phyloP scores from a whole-genome alignment of 2,888 invertebrate species.

The Pherbina coryleti region DNA sequence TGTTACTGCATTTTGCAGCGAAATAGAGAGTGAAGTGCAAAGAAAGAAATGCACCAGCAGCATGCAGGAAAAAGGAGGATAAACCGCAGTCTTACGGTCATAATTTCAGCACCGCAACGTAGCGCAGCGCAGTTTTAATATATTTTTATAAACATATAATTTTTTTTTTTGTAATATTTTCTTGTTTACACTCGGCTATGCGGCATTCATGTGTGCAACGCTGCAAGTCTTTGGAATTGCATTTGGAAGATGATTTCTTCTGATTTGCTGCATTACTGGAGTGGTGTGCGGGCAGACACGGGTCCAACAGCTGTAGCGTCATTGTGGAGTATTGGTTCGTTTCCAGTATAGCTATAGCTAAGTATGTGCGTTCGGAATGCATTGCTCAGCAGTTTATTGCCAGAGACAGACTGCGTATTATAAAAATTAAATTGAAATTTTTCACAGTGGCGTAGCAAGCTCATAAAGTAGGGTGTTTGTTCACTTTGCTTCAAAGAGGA shows the following conservation, averaged over 20 bases:
- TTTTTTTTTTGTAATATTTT: neutral
- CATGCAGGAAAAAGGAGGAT: neutral
- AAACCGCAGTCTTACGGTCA: neutral
- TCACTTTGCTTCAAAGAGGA: too few relatives aligned
- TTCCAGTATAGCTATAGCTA: neutral
- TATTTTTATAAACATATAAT: neutral
- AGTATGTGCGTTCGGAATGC: neutral
- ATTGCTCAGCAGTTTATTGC: neutral
- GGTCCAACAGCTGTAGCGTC: neutral
- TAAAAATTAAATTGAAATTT: neutral
- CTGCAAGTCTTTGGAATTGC: neutral
- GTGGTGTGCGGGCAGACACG: neutral
- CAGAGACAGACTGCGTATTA: neutral
- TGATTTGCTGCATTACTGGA: slow-evolving; percentile 10
- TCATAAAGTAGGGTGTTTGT: too few relatives aligned
- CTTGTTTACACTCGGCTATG: neutral
- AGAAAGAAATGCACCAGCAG: neutral
- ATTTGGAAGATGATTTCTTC: slow-evolving; percentile 18
- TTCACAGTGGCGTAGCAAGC: neutral
- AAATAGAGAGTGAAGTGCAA: slow-evolving; percentile 24
- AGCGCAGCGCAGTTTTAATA: neutral
- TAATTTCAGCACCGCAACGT: neutral
- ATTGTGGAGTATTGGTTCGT: neutral
- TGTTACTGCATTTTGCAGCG: neutral
- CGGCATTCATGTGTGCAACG: neutral